These are phyloP conservation scores for Agriopis leucophaearia DNA, from an alignment of 2,888 invertebrate species.

Conservation along the genomic window DNA sequence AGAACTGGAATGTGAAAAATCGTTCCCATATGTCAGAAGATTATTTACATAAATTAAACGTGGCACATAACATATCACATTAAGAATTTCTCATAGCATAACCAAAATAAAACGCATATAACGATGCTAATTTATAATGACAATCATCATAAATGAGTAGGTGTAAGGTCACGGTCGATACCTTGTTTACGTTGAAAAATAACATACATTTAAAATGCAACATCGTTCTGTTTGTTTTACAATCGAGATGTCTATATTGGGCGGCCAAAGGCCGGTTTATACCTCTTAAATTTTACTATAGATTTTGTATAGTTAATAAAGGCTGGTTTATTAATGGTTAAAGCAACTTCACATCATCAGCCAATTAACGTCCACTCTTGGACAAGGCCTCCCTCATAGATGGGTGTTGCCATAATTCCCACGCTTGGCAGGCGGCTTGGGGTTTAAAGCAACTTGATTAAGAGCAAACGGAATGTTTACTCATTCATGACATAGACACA, in stretches of 20 bases:
- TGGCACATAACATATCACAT: conserved; percentile 11
- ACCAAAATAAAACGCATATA: conserved; percentile 29
- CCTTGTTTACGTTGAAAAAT: conserved; percentile 20
- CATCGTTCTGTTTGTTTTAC: not conserved
- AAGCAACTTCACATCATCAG: no score
- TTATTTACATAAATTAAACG: conserved; percentile 12
- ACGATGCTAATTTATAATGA: conserved; percentile 23
- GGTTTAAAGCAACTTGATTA: no score
- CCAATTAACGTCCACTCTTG: no score
- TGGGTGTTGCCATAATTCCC: no score
- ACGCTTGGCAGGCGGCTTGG: no score
- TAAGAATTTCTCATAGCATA: conserved; percentile 14
- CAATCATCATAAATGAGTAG: conserved; percentile 16
- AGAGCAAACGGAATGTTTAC: no score
- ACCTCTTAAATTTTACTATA: not conserved
- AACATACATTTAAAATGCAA: not conserved
- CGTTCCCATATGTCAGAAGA: conserved; percentile 8
- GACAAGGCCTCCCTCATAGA: no score
- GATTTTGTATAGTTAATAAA: no score
- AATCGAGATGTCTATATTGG: not conserved
- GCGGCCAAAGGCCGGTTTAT: not conserved
- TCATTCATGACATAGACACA: no score
- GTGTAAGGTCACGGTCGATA: conserved; percentile 32
- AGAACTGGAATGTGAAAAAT: conserved; percentile 24
- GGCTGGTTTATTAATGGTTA: no score